Evolutionary conservation across 2,113 vertebrate genomes (phyloP).

Genomic region (Callopanchax toddi): DNA sequence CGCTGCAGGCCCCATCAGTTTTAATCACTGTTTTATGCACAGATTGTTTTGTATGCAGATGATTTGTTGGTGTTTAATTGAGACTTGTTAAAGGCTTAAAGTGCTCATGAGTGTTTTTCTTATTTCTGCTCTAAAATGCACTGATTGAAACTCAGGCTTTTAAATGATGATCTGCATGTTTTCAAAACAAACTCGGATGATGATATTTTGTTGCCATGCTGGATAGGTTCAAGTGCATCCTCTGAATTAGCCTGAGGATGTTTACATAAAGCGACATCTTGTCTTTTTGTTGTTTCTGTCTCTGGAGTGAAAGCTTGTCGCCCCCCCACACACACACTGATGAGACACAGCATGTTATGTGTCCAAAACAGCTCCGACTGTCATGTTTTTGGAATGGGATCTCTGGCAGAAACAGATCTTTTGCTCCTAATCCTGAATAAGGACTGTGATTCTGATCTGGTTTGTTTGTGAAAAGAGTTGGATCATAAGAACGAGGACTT

Average conservation of each 20-base stretch:
- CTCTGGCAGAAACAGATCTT: neutral
- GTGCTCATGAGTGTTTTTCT: constrained; percentile 20
- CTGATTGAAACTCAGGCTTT: neutral
- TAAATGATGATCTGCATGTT: constrained; percentile 16
- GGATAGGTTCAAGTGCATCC: constrained; percentile 3
- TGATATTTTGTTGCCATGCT: constrained; percentile 7
- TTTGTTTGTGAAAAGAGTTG: no score
- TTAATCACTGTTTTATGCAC: constrained; percentile 15
- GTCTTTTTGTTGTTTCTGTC: constrained; percentile 5
- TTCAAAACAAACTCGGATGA: constrained; percentile 15
- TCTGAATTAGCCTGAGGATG: constrained; percentile 23
- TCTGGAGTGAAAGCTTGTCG: no score
- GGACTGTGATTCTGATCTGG: neutral
- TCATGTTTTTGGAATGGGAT: no score
- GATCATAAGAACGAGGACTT: no score
- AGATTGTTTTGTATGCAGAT: constrained; percentile 26
- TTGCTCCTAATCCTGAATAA: no score
- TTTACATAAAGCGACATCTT: constrained; percentile 4
- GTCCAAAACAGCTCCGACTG: no score
- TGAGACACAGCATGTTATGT: neutral
- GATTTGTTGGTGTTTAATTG: constrained; percentile 28
- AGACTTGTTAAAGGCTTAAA: constrained; percentile 6
- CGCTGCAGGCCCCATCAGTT: constrained; percentile 7
- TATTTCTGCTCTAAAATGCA: constrained; percentile 10
- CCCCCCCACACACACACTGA: no score